A percentile compares a stretch with the other conserved stretches of the same genome.
These are phyloP conservation scores for Melanophora roralis DNA, from an alignment of 2,888 invertebrate genomes.

Conservation along the genomic window DNA sequence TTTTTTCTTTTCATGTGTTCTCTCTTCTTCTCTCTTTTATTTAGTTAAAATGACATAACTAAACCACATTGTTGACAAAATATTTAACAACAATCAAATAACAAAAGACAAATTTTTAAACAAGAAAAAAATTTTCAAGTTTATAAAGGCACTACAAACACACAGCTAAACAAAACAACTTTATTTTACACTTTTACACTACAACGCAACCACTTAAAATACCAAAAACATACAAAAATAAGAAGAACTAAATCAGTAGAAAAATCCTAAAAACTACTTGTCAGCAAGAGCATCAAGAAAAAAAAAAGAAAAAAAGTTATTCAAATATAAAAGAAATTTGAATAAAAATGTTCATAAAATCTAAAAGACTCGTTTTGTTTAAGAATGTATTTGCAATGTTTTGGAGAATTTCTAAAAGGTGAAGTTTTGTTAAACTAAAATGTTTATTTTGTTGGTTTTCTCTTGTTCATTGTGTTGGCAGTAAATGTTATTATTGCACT, in stretches of 20 bases:
- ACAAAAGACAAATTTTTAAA: slow-evolving; percentile 41
- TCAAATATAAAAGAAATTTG: slow-evolving; percentile 19
- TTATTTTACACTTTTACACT: neutral
- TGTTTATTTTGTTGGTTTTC: slow-evolving; percentile 38
- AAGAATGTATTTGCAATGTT: neutral
- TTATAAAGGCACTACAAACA: neutral
- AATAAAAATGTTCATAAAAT: slow-evolving; percentile 47
- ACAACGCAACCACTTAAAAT: slow-evolving; percentile 10
- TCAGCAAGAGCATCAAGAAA: neutral
- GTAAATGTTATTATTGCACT: slow-evolving; percentile 49
- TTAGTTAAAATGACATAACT: slow-evolving; percentile 29
- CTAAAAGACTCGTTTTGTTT: no score
- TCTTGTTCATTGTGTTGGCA: slow-evolving; percentile 31
- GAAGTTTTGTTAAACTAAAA: neutral
- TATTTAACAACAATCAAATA: slow-evolving; percentile 54
- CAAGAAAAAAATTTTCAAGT: no score
- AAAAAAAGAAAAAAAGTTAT: neutral
- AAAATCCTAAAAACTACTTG: slow-evolving; percentile 6
- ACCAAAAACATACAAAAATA: neutral
- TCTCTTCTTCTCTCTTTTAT: neutral
- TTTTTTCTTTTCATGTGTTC: neutral
- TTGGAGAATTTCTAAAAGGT: neutral
- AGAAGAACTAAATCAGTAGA: neutral
- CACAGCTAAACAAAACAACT: neutral
- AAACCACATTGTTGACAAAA: slow-evolving; percentile 59